phyloP scores from a whole-genome alignment of 2,797 vertebrate genomes.

The Hyperoplus immaculatus region DNA sequence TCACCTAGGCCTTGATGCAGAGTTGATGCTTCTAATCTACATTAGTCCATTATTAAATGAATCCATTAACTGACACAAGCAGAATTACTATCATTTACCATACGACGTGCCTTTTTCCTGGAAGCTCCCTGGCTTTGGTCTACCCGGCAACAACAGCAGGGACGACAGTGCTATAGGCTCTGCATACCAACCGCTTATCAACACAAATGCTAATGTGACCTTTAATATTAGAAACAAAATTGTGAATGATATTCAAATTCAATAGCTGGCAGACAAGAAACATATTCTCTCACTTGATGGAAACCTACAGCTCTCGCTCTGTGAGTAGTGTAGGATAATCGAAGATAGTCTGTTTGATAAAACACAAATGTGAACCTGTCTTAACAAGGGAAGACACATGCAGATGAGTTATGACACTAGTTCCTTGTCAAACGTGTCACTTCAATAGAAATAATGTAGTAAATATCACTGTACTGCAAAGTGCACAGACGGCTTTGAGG shows the following conservation, averaged over 20 bases:
- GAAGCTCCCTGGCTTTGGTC: slow-evolving; percentile 35
- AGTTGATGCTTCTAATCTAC: slow-evolving; percentile 29
- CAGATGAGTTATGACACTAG: slow-evolving; percentile 42
- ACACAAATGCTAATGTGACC: slow-evolving; percentile 86
- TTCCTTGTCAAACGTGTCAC: slow-evolving; percentile 25
- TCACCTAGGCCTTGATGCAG: slow-evolving; percentile 3
- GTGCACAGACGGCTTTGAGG: slow-evolving; percentile 9
- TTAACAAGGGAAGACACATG: slow-evolving; percentile 51
- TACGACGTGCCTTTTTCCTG: slow-evolving; percentile 16
- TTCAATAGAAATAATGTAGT: slow-evolving; percentile 16
- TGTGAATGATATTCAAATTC: slow-evolving; percentile 83
- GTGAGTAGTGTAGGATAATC: slow-evolving; percentile 66
- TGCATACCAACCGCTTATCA: slow-evolving; percentile 82
- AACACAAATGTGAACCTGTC: slow-evolving; percentile 42
- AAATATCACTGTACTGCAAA: slow-evolving; percentile 19
- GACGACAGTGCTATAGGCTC: slow-evolving; percentile 48
- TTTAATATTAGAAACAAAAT: slow-evolving; percentile 85
- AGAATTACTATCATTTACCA: slow-evolving; percentile 28
- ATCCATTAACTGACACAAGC: slow-evolving; percentile 15
- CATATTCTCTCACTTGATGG: slow-evolving; percentile 67
- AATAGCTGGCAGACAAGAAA: slow-evolving; percentile 76
- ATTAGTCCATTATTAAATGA: slow-evolving; percentile 23
- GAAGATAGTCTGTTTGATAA: slow-evolving; percentile 56
- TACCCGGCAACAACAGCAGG: slow-evolving; percentile 57
- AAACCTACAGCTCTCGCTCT: slow-evolving; percentile 51